phyloP scores from a whole-genome alignment of 2,888 invertebrate genomes.

The Drosophila gaucha region DNA sequence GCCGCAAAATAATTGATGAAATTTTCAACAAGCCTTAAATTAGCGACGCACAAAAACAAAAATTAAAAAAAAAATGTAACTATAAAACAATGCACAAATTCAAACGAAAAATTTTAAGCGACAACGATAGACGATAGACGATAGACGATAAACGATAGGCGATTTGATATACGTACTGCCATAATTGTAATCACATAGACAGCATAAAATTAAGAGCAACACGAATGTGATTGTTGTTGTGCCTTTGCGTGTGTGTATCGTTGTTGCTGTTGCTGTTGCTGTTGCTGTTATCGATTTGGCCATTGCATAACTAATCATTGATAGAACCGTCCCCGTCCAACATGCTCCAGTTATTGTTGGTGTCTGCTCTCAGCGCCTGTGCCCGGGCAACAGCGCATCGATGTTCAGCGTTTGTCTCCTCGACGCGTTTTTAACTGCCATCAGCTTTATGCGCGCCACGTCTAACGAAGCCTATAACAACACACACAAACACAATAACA shows the following conservation, averaged over 20 bases:
- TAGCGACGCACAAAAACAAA: constrained; percentile 24
- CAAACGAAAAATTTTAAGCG: too few species aligned
- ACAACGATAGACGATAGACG: constrained; percentile 6
- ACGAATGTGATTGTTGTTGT: constrained; percentile 65
- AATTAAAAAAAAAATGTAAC: constrained; percentile 1
- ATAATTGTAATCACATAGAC: constrained; percentile 76
- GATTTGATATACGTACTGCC: constrained; percentile 64
- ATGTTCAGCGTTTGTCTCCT: constrained; percentile 49
- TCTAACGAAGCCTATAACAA: constrained; percentile 57
- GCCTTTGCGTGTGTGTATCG: constrained; percentile 61
- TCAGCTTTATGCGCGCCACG: constrained; percentile 40
- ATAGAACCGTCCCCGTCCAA: constrained; percentile 32
- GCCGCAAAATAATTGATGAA: constrained; percentile 9
- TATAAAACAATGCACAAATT: constrained; percentile 5
- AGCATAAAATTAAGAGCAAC: constrained; percentile 73
- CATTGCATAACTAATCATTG: constrained; percentile 72
- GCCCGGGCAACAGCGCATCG: constrained; percentile 37
- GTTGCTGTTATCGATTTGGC: constrained; percentile 65
- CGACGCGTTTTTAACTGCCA: constrained; percentile 64
- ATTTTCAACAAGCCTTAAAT: constrained; percentile 35
- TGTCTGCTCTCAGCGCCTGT: constrained; percentile 27
- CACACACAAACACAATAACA: constrained; percentile 8
- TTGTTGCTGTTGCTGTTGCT: constrained; percentile 20
- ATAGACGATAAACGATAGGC: constrained; percentile 8
- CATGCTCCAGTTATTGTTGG: constrained; percentile 41